Evolutionary conservation across 2,113 vertebrate genomes (phyloP).

Genomic region (Lota lota): DNA sequence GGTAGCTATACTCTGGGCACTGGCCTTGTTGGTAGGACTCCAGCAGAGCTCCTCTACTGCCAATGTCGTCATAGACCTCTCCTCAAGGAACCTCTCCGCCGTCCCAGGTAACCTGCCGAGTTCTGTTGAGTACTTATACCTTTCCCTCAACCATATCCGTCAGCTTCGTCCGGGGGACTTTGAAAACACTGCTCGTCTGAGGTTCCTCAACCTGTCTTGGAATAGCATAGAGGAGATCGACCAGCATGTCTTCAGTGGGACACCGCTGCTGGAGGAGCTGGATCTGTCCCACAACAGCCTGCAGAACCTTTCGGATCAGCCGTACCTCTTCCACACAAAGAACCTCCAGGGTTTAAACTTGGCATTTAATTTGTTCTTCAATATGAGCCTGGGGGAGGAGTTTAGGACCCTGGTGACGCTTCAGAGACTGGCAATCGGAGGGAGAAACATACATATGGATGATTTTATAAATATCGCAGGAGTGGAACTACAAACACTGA

Average conservation of each 20-base stretch:
- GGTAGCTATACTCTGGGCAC: slow-evolving; percentile 19
- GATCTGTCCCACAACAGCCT: slow-evolving; percentile 86
- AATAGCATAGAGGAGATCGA: slow-evolving; percentile 74
- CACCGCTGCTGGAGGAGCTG: slow-evolving; percentile 71
- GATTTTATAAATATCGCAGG: slow-evolving; percentile 67
- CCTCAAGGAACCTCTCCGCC: slow-evolving; percentile 57
- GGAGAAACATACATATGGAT: slow-evolving; percentile 54
- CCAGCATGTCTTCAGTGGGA: slow-evolving; percentile 71
- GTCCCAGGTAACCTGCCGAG: slow-evolving; percentile 56
- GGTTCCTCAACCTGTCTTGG: slow-evolving; percentile 78
- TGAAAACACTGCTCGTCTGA: slow-evolving; percentile 58
- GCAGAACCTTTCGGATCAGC: slow-evolving; percentile 54
- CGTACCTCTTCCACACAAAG: slow-evolving; percentile 56
- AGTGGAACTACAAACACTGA: slow-evolving; percentile 65
- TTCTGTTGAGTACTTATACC: slow-evolving; percentile 55
- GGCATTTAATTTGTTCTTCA: slow-evolving; percentile 74
- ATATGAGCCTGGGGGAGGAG: slow-evolving; percentile 74
- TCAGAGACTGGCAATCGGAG: slow-evolving; percentile 76
- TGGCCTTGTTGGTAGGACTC: slow-evolving; percentile 21
- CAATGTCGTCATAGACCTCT: slow-evolving; percentile 37
- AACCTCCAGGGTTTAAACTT: slow-evolving; percentile 78
- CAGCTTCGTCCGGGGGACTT: slow-evolving; percentile 70
- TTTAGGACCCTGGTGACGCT: slow-evolving; percentile 71
- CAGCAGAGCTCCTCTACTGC: not conserved
- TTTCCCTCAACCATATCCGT: slow-evolving; percentile 80